These are phyloP conservation scores for Aselliscus stoliczkanus DNA, from an alignment of 2,797 vertebrate genomes.

Conservation along the genomic window DNA sequence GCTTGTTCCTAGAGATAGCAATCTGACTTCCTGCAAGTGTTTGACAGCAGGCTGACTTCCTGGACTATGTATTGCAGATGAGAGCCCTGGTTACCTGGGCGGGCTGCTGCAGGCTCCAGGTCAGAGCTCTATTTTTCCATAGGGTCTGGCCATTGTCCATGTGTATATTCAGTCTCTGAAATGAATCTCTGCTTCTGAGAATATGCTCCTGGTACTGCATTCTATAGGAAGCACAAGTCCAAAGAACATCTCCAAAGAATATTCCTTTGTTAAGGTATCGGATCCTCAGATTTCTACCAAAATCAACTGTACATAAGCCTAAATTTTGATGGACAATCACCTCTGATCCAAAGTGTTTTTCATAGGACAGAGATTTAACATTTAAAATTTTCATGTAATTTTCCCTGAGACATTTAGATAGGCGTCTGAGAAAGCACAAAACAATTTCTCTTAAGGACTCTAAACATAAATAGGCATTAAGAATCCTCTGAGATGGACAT, in stretches of 20 bases:
- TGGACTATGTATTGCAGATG: neutral
- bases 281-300: neutral
- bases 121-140: neutral
- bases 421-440: neutral
- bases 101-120: neutral
- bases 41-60: neutral
- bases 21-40: neutral
- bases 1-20: neutral
- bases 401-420: neutral
- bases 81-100: too few relatives aligned
- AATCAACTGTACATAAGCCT: neutral
- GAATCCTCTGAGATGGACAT: neutral
- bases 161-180: neutral
- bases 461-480: neutral
- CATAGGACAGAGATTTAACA: neutral
- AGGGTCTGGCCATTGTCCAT: neutral
- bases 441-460: neutral
- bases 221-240: neutral
- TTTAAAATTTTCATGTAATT: neutral
- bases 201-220: neutral
- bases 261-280: neutral
- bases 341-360: neutral
- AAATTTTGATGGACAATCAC: neutral
- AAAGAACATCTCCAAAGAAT: neutral
- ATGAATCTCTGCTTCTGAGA: neutral